Evolutionary conservation across 2,888 invertebrate species (phyloP).

Genomic region (Poecilobothrus nobilitatus): DNA sequence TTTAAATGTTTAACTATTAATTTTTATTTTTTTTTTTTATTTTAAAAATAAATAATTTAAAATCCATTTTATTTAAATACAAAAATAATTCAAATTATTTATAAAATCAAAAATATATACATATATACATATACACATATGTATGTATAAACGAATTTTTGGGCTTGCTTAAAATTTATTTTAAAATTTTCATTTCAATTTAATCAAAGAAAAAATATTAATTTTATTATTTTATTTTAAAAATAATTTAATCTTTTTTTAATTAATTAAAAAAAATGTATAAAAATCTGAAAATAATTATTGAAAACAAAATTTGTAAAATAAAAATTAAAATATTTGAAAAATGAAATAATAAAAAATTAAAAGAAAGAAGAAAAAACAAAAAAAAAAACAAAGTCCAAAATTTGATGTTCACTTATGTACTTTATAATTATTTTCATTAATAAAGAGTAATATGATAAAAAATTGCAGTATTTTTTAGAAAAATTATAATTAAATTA

Average conservation of each 20-base stretch:
- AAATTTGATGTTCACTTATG: constrained; percentile 17
- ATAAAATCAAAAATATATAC: too few species aligned
- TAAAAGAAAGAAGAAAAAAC: constrained; percentile 15
- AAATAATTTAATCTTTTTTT: not conserved
- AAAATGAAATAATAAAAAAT: not conserved
- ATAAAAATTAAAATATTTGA: constrained; percentile 13
- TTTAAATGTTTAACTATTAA: too few species aligned
- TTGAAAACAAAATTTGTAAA: not conserved
- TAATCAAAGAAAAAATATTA: not conserved
- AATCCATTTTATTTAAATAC: too few species aligned
- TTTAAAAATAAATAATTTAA: too few species aligned
- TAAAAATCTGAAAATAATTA: too few species aligned
- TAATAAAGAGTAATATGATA: not conserved
- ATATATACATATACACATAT: too few species aligned
- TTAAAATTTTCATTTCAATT: not conserved
- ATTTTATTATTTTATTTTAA: constrained; percentile 10
- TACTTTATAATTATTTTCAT: constrained; percentile 14
- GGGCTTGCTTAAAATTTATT: not conserved
- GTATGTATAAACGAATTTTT: not conserved
- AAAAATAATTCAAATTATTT: constrained; percentile 18
- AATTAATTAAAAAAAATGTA: not conserved
- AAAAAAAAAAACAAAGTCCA: constrained; percentile 24
- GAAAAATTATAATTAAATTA: too few species aligned
- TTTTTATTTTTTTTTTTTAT: too few species aligned
- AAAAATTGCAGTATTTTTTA: too few species aligned